Conservation (phyloP, 2,888 invertebrate species). For the Polyommatus iphigenia region DNA sequence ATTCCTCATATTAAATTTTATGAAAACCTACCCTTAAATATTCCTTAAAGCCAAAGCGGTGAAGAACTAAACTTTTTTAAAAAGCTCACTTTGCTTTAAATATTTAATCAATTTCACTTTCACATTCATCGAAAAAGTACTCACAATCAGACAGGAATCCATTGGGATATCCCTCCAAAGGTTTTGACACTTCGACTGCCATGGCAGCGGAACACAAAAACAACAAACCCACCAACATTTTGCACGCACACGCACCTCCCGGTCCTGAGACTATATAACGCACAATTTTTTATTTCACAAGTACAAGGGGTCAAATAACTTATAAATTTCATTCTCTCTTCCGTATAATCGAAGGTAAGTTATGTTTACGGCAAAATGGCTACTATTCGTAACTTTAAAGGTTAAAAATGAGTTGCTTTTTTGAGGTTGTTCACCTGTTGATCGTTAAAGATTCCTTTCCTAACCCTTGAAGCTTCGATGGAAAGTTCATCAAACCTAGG, state of each 20-base stretch:
- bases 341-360: neutral
- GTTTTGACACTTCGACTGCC: constrained; percentile 18
- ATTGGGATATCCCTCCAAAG: neutral
- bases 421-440: neutral
- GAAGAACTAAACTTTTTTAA: too few relatives aligned
- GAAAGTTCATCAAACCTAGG: neutral
- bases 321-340: neutral
- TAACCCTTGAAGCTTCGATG: neutral
- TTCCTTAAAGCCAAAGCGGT: too few relatives aligned
- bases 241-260: constrained; percentile 1
- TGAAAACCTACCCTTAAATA: too few relatives aligned
- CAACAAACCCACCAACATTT: neutral
- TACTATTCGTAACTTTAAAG: neutral
- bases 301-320: constrained; percentile 4
- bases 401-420: neutral
- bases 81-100: too few relatives aligned
- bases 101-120: neutral
- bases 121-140: neutral
- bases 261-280: neutral
- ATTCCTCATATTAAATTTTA: too few relatives aligned
- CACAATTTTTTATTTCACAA: neutral
- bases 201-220: neutral
- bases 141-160: constrained; percentile 19
- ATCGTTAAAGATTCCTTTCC: neutral
- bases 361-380: neutral